Conservation (phyloP, 2,113 vertebrate genomes). For the Scytalopus superciliaris region DNA sequence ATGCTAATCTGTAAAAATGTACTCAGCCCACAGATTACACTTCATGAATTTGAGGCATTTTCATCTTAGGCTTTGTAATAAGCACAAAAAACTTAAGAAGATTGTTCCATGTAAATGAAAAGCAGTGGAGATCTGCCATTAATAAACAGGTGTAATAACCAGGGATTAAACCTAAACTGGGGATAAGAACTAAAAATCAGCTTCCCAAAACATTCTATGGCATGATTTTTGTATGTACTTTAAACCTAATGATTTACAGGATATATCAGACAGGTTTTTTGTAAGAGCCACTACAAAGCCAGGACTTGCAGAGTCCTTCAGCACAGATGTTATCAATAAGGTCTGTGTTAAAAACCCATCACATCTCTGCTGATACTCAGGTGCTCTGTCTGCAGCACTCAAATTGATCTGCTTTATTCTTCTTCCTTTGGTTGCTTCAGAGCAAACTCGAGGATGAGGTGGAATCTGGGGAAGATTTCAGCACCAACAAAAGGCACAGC, state of each 20-base stretch:
- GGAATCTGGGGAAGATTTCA: constrained; percentile 80
- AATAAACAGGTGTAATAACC: not conserved
- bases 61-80: not conserved
- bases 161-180: not conserved
- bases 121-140: not conserved
- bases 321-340: not conserved
- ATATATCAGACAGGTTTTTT: not conserved
- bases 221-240: not conserved
- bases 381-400: not conserved
- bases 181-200: not conserved
- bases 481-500: constrained; percentile 74
- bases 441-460: constrained; percentile 81
- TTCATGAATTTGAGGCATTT: not conserved
- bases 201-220: not conserved
- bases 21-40: not conserved
- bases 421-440: constrained; percentile 50
- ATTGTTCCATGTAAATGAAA: not conserved
- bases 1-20: not conserved
- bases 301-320: not conserved
- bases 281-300: not conserved
- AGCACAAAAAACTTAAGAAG: not conserved
- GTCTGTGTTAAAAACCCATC: not conserved
- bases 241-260: not conserved
- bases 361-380: not conserved
- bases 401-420: not conserved